phyloP scores from a whole-genome alignment of 2,888 invertebrate species.

The Parasteatoda lunata region DNA sequence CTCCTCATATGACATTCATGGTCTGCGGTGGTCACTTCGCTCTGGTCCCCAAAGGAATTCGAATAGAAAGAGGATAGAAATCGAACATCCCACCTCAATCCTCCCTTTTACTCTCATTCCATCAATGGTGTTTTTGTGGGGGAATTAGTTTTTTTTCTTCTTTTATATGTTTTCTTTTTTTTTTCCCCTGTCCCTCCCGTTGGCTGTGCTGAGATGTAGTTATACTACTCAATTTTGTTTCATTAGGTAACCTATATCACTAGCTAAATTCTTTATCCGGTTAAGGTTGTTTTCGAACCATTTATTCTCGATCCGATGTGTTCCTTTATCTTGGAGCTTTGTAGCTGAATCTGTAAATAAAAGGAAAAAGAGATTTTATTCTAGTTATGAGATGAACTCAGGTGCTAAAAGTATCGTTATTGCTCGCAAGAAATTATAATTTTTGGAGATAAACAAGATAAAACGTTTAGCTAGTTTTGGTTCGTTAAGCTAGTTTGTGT shows the following conservation, averaged over 20 bases:
- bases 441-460: no score
- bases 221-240: constrained; percentile 32
- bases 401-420: no score
- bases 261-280: constrained; percentile 12
- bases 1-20: constrained; percentile 59
- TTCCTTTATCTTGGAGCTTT: not conserved
- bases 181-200: constrained; percentile 1
- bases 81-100: not conserved
- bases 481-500: no score
- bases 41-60: constrained; percentile 30
- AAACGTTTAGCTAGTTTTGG: no score
- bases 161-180: not conserved
- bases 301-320: not conserved
- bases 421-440: no score
- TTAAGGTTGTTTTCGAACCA: not conserved
- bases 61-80: not conserved
- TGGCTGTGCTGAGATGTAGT: constrained; percentile 17
- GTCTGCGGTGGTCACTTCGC: constrained; percentile 33
- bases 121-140: constrained; percentile 21
- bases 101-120: not conserved
- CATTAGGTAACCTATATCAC: constrained; percentile 16
- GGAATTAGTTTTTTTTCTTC: constrained; percentile 29
- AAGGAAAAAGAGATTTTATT: no score
- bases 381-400: no score
- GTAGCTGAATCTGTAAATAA: not conserved